Percentiles rank a stretch among this genome's conserved stretches.
Conservation (phyloP, 2,888 invertebrate species). For the Drosophila tripunctata region DNA sequence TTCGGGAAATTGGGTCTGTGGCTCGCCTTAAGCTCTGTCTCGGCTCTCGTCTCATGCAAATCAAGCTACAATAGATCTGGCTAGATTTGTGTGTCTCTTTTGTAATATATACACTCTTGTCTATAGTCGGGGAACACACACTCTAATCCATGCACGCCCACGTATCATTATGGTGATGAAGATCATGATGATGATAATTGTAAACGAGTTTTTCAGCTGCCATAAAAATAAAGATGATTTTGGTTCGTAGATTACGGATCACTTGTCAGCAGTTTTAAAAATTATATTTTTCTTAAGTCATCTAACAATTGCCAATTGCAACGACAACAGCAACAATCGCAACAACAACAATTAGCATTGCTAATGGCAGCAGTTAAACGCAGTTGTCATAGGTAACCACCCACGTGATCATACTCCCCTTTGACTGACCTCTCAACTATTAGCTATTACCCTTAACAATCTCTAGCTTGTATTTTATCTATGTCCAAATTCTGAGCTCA, state of each 20-base stretch:
- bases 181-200: constrained; percentile 9
- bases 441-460: constrained; percentile 14
- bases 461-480: constrained; percentile 58
- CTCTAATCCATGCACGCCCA: constrained; percentile 80
- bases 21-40: constrained; percentile 38
- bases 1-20: constrained; percentile 45
- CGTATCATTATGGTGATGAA: constrained; percentile 31
- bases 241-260: constrained; percentile 56
- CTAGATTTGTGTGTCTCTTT: too few relatives aligned
- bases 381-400: constrained; percentile 45
- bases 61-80: background rate
- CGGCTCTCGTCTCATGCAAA: constrained; percentile 35
- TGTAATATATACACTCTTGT: constrained; percentile 58
- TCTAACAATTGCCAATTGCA: constrained; percentile 33
- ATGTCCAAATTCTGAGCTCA: constrained; percentile 63
- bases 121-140: constrained; percentile 29
- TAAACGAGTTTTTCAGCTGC: constrained; percentile 62
- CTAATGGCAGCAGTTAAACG: constrained; percentile 58
- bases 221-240: constrained; percentile 78
- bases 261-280: constrained; percentile 42
- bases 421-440: constrained; percentile 16
- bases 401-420: constrained; percentile 38
- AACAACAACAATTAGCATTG: constrained; percentile 70
- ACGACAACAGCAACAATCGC: constrained; percentile 2
- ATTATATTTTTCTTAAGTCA: background rate